phyloP scores from a whole-genome alignment of 2,113 vertebrate species.

The Barbus barbus region DNA sequence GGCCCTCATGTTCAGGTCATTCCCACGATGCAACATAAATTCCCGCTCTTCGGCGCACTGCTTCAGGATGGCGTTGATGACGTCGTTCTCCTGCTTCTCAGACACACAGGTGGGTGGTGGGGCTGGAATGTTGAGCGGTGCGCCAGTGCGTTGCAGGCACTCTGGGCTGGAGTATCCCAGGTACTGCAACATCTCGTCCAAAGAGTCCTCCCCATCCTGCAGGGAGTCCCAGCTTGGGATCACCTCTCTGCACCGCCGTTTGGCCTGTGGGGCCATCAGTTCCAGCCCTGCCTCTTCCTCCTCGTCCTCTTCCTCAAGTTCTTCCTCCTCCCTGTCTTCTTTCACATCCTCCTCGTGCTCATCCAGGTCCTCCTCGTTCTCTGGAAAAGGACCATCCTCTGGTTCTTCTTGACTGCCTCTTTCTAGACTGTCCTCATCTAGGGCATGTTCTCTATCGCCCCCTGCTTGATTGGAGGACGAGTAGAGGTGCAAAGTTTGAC shows the following conservation, averaged over 20 bases:
- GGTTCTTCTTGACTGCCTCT: slow-evolving; percentile 70
- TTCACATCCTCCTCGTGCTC: slow-evolving; percentile 46
- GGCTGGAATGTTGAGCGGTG: slow-evolving; percentile 93
- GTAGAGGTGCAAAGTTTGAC: slow-evolving; percentile 52
- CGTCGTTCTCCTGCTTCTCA: slow-evolving; percentile 97
- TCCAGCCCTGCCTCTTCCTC: slow-evolving; percentile 78
- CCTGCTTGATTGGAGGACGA: slow-evolving; percentile 49
- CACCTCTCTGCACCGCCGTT: slow-evolving; percentile 86
- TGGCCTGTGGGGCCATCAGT: slow-evolving; percentile 80
- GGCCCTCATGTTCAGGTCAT: slow-evolving; percentile 91
- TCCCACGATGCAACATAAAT: slow-evolving; percentile 87
- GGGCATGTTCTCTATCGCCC: slow-evolving; percentile 47
- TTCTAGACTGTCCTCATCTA: slow-evolving; percentile 65
- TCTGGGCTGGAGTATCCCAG: slow-evolving; percentile 92
- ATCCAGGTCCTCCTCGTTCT: slow-evolving; percentile 53
- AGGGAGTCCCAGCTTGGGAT: slow-evolving; percentile 93
- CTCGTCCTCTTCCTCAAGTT: slow-evolving; percentile 63
- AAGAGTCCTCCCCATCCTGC: slow-evolving; percentile 88
- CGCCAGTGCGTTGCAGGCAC: slow-evolving; percentile 88
- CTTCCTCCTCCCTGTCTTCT: slow-evolving; percentile 44
- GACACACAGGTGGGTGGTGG: slow-evolving; percentile 91
- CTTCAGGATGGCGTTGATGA: slow-evolving; percentile 96
- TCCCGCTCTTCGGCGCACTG: slow-evolving; percentile 92
- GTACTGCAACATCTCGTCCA: slow-evolving; percentile 96
- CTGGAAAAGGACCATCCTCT: slow-evolving; percentile 50